Evolutionary conservation across 2,797 vertebrate genomes (phyloP), one percentile per base, ranked within the genome.

Genomic region (Amniataba percoides): DNA sequence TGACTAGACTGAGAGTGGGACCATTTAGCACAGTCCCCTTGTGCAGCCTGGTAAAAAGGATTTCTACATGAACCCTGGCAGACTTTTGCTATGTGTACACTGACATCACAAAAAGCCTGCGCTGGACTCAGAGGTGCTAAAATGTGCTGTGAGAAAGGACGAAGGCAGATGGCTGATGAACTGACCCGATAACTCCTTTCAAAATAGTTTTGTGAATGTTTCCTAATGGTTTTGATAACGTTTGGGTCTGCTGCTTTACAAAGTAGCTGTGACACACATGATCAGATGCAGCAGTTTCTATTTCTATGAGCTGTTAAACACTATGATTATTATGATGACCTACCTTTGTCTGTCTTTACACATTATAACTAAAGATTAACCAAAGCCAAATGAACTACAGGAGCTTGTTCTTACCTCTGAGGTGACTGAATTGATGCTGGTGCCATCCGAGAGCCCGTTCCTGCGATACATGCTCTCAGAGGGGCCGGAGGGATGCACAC

Each of bases 381-480:
- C 27, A 31, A 31, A 31, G 3, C 27, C 27, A 31, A 31, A 31
- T 31, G 3, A 31, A 19, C 11, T 4, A 36, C 16, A 9, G 12
- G 25, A 69, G 58, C 14, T 10, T 7, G 5, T 25, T 40, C 65
- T 77, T 96, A 99, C 98, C 97, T 97, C 97, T 90, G 97, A 97
- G 89, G 96, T 97, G 92, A 97, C 92, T 0, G 97, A 98, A 85
- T 96, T 96, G 94, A 98, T 95, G 92, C 96, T 96, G 92, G 97
- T 94, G 84, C 93, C 96, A 95, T 97, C 97, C 92, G 96, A 97
- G 85, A 98, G 92, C 87, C 97, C 98, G 96, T 99, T 97, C 95
- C 95, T 96, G 95, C 95, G 97, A 95, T 98, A 98, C 98, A 99
- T 99, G 93, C 96, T 98, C 94, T 93, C 95, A 94, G 90, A 84